Conservation (phyloP, 2,113 vertebrate genomes). For the Osmerus mordax region DNA sequence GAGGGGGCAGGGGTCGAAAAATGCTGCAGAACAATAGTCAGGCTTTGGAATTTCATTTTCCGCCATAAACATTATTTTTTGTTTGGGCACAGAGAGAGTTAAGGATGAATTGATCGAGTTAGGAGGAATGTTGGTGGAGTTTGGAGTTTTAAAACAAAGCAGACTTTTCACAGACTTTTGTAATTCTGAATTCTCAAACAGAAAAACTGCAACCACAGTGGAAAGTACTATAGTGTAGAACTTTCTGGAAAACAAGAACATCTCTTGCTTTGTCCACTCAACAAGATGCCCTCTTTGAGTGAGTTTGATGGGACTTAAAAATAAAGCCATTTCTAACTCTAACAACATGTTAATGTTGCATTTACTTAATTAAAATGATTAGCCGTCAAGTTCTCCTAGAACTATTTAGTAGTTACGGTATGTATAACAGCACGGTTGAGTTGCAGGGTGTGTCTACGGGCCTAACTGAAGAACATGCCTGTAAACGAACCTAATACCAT, state of each 20-base stretch:
- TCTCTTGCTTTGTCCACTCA: too few species aligned
- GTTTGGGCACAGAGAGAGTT: constrained; percentile 27
- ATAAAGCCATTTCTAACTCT: neutral
- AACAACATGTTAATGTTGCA: too few species aligned
- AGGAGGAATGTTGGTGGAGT: constrained; percentile 36
- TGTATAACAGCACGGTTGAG: constrained; percentile 1
- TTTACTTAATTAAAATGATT: too few species aligned
- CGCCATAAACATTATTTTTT: constrained; percentile 28
- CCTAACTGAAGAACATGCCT: constrained; percentile 43
- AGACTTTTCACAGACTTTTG: constrained; percentile 24
- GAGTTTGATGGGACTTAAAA: too few species aligned
- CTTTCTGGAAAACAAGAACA: too few species aligned
- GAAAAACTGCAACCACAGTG: neutral
- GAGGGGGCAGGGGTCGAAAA: constrained; percentile 57
- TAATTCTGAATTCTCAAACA: constrained; percentile 8
- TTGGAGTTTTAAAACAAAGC: constrained; percentile 17
- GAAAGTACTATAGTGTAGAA: neutral
- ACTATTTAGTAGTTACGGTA: constrained; percentile 12
- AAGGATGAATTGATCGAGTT: constrained; percentile 1
- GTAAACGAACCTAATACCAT: constrained; percentile 43
- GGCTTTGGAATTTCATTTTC: constrained; percentile 52
- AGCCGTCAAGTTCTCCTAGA: too few species aligned
- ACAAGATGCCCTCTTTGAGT: too few species aligned
- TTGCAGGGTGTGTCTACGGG: constrained; percentile 40
- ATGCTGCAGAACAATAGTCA: constrained; percentile 61